Conservation (phyloP, 1,140 invertebrate species). For the Dinothrombium tinctorium region DNA sequence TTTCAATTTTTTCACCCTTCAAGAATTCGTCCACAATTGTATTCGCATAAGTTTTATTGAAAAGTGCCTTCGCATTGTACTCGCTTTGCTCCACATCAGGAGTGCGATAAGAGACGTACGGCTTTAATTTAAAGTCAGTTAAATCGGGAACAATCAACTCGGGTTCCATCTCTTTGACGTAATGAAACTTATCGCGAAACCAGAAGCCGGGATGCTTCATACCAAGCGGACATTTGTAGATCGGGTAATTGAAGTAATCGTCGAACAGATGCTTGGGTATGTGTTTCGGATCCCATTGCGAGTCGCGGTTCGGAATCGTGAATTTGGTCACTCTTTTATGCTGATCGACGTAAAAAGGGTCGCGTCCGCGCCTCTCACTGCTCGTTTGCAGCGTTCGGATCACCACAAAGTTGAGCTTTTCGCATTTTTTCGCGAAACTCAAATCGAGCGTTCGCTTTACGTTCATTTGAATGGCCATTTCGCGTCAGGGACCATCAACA, state of each 20-base stretch:
- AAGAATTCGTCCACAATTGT: conserved; percentile 58
- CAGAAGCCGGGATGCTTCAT: conserved; percentile 11
- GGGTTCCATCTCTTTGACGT: conserved; percentile 66
- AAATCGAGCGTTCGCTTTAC: too few relatives aligned
- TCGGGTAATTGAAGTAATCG: neutral
- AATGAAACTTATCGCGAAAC: conserved; percentile 23
- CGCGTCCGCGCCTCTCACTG: too few relatives aligned
- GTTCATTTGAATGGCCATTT: too few relatives aligned
- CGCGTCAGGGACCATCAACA: too few relatives aligned
- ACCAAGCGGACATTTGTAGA: neutral
- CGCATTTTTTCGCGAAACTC: too few relatives aligned
- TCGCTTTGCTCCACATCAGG: conserved; percentile 43
- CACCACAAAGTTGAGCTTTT: too few relatives aligned
- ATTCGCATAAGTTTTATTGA: conserved; percentile 48
- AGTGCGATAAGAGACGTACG: conserved; percentile 69
- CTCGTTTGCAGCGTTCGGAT: too few relatives aligned
- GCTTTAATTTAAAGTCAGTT: conserved; percentile 48
- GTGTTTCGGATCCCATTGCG: neutral
- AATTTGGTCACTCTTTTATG: too few relatives aligned
- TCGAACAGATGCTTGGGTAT: neutral
- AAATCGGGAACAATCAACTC: conserved; percentile 76
- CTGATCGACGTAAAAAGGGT: too few relatives aligned
- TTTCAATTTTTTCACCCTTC: conserved; percentile 19
- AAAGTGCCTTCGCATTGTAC: conserved; percentile 60
- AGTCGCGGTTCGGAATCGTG: too few relatives aligned